These are phyloP conservation scores for Nomada goodeniana DNA, from an alignment of 2,888 invertebrate species.

Conservation along the genomic window DNA sequence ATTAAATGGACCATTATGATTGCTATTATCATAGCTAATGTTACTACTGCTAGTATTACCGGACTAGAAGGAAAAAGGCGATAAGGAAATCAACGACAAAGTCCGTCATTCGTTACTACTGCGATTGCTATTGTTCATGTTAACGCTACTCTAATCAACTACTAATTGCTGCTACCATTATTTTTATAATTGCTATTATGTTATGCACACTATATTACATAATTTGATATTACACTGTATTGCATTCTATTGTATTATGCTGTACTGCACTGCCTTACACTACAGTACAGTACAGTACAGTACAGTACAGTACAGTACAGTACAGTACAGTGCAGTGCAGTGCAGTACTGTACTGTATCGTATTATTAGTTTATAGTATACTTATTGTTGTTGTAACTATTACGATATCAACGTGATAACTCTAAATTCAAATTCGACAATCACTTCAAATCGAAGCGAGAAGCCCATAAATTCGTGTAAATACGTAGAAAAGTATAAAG, in stretches of 20 bases:
- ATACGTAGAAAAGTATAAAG: no score
- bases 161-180: constrained; percentile 39
- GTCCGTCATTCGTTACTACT: neutral
- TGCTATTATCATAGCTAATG: neutral
- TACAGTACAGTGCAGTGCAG: neutral
- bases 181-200: constrained; percentile 49
- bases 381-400: constrained; percentile 64
- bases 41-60: neutral
- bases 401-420: constrained; percentile 45
- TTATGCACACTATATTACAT: constrained; percentile 38
- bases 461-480: neutral
- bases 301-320: no score
- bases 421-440: constrained; percentile 12
- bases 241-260: constrained; percentile 41
- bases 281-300: no score
- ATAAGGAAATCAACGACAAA: no score
- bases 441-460: neutral
- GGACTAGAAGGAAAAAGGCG: no score
- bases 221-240: constrained; percentile 53
- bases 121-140: neutral
- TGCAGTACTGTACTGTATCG: constrained; percentile 47
- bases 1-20: neutral
- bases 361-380: constrained; percentile 54
- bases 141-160: constrained; percentile 11
- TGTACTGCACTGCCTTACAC: neutral